A percentile compares a stretch with the other conserved stretches of the same genome.
phyloP scores from a whole-genome alignment of 2,113 vertebrate genomes.

The Anhinga rufa region DNA sequence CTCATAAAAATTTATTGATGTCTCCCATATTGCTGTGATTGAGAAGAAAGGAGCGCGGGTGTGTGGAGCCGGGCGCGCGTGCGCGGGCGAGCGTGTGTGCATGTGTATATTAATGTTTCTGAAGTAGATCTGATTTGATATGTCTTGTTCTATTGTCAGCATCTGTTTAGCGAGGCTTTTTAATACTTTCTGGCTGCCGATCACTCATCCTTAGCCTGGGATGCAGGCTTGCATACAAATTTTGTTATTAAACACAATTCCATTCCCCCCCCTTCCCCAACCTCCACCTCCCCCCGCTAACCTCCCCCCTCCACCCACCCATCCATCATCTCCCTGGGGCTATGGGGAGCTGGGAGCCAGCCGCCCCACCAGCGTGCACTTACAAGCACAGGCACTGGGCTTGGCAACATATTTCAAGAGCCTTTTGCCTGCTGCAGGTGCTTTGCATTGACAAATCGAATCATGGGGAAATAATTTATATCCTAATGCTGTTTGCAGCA shows the following conservation, averaged over 20 bases:
- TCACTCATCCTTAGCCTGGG: conserved; percentile 85
- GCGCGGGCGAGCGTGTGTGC: conserved; percentile 45
- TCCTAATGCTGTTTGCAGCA: conserved; percentile 81
- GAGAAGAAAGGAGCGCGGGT: conserved; percentile 42
- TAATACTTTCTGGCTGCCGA: conserved; percentile 87
- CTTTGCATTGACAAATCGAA: conserved; percentile 89
- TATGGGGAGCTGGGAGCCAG: conserved; percentile 46
- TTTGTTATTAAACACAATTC: conserved; percentile 83
- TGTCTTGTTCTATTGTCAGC: conserved; percentile 86
- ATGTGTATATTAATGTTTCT: conserved; percentile 83
- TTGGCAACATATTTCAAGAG: conserved; percentile 84
- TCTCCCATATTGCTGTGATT: conserved; percentile 67
- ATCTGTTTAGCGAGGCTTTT: conserved; percentile 82
- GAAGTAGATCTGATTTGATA: conserved; percentile 88
- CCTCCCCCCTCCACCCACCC: conserved; percentile 43
- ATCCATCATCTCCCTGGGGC: conserved; percentile 62
- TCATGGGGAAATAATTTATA: conserved; percentile 88
- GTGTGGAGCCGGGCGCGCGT: conserved; percentile 21
- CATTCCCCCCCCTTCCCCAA: conserved; percentile 48
- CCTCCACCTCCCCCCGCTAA: background rate
- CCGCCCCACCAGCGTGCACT: conserved; percentile 8
- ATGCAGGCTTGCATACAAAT: conserved; percentile 82
- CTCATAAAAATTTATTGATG: conserved; percentile 81
- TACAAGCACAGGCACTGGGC: conserved; percentile 33
- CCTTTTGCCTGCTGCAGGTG: conserved; percentile 80